Evolutionary conservation across 2,797 vertebrate genomes (phyloP), one percentile per base, ranked within the genome.

Genomic region (Mormyrops attenuatus): DNA sequence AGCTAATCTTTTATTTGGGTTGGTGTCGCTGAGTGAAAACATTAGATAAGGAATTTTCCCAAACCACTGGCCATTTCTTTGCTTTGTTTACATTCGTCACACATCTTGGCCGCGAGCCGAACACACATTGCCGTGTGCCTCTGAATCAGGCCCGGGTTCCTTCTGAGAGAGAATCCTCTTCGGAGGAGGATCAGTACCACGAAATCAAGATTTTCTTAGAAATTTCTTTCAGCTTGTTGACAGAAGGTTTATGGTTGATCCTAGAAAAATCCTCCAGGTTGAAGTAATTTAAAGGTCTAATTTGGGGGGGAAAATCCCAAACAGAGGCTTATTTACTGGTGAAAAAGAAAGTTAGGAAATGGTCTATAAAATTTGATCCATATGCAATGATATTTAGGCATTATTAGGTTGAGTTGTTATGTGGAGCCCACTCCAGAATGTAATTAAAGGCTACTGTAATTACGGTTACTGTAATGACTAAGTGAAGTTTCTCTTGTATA

Each of bases 321-420:
- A 55, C n/a, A 5, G 22, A 53, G n/a, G 11, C 53, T 57, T 20
- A 30, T 85, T 57, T 87, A 20, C 50, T 20, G 13, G 22, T 38
- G 50, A 41, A 57, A 30, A 38, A 87, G 30, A 87, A 87, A 50
- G 5, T 11, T 87, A 55, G 26, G 85, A 57, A 87, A 57, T 57
- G 85, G 85, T 34, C 50, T 57, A 57, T 87, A 57, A 87, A 87
- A 87, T 55, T 34, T 15, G 85, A 87, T 57, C 85, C 85, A 57
- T 87, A 44, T 57, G 52, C 85, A 30, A 38, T 87, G 30, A 34
- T 22, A 34, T 87, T 57, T 38, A 60, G 30, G 15, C 85, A 57
- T 87, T 30, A 55, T 86, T 52, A 86, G 26, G 26, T 30, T 47
- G 47, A 85, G 47, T 85, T 26, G 41, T 85, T 85, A 47, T 85